Evolutionary conservation across 2,113 vertebrate genomes (phyloP).

Genomic region (Circaetus gallicus): DNA sequence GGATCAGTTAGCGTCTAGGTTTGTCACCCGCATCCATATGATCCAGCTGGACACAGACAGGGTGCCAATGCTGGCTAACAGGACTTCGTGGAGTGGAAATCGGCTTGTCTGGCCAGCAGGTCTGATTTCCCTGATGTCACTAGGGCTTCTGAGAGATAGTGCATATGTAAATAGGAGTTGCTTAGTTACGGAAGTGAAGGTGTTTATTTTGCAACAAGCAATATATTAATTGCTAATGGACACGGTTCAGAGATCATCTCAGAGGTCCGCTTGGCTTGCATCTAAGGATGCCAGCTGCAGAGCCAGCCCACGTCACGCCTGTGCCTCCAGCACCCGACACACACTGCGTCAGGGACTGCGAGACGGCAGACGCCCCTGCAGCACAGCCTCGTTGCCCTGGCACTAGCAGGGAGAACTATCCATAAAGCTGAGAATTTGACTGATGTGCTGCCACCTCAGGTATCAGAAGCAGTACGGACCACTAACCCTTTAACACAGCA

Average conservation of each 20-base stretch:
- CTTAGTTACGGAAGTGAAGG: neutral
- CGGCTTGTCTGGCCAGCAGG: accelerated
- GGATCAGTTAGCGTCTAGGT: neutral
- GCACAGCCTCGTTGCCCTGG: neutral
- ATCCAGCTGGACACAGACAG: neutral
- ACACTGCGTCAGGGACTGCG: neutral
- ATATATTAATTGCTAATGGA: neutral
- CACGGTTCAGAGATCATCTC: neutral
- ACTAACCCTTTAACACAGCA: neutral
- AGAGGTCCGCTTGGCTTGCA: accelerated
- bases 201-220: neutral
- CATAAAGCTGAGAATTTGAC: neutral
- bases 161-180: neutral
- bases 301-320: neutral
- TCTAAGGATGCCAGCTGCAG: neutral
- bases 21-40: neutral
- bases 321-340: neutral
- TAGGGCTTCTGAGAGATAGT: neutral
- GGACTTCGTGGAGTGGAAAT: neutral
- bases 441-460: neutral
- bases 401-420: neutral
- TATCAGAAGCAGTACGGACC: neutral
- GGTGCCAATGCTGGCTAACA: neutral
- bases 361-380: too few relatives aligned
- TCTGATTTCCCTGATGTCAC: neutral